Percentiles rank a stretch among this genome's conserved stretches.
Conservation (phyloP, 2,113 vertebrate species). For the Syngnathus floridae region DNA sequence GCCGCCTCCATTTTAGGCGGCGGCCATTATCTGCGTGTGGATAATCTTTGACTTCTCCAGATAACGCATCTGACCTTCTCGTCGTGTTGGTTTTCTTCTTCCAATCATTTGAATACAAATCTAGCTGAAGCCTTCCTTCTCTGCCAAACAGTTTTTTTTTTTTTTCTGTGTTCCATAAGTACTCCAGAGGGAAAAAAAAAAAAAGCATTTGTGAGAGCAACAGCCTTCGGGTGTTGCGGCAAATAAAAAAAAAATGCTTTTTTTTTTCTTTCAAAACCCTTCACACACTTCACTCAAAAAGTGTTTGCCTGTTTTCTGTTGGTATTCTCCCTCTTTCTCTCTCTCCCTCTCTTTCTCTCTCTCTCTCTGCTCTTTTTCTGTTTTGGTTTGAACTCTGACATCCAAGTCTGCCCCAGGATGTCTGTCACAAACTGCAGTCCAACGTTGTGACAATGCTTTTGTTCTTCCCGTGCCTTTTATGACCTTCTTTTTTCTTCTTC, state of each 20-base stretch:
- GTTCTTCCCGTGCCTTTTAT: conserved; percentile 78
- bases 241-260: conserved; percentile 78
- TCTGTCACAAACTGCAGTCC: conserved; percentile 85
- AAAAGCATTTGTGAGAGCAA: conserved; percentile 81
- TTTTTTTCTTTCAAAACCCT: conserved; percentile 64
- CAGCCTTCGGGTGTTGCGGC: conserved; percentile 73
- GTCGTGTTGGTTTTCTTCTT: conserved; percentile 14
- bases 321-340: conserved; percentile 54
- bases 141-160: conserved; percentile 75
- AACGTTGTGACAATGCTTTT: conserved; percentile 83
- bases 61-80: conserved; percentile 26
- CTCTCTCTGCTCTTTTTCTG: conserved; percentile 41
- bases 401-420: conserved; percentile 78
- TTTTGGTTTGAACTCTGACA: conserved; percentile 77
- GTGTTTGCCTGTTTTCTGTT: conserved; percentile 74
- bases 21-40: conserved; percentile 14
- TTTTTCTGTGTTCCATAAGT: conserved; percentile 77
- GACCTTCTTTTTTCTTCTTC: conserved; percentile 77
- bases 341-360: conserved; percentile 44
- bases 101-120: conserved; percentile 32
- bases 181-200: conserved; percentile 66
- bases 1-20: not conserved
- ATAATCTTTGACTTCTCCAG: conserved; percentile 25
- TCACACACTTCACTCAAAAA: conserved; percentile 73
- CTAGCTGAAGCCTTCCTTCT: conserved; percentile 51